Percentiles rank a stretch among this genome's conserved stretches.
Evolutionary conservation across 2,797 vertebrate genomes (phyloP).

Genomic region (Naso thynnoides): DNA sequence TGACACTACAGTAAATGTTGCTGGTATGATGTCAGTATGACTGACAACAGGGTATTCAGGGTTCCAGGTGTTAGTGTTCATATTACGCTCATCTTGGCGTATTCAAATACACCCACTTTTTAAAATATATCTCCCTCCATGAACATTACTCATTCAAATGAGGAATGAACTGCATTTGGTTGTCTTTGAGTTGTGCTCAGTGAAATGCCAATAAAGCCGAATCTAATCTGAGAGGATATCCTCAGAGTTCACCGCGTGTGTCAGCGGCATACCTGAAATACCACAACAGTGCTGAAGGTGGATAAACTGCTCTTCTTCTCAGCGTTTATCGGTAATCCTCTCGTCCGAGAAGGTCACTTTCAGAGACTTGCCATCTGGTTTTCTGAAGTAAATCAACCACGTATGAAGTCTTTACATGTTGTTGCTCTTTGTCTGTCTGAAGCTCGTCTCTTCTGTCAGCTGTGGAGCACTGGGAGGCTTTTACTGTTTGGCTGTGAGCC

Average conservation of each 20-base stretch:
- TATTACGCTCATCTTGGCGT: no score
- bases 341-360: conserved; percentile 21
- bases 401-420: background rate
- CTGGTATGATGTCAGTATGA: no score
- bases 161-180: no score
- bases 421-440: background rate
- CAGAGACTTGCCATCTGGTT: background rate
- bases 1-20: no score
- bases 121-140: no score
- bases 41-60: no score
- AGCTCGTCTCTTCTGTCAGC: conserved; percentile 11
- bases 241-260: conserved; percentile 26
- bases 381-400: background rate
- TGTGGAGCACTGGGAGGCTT: conserved; percentile 28
- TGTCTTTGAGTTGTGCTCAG: no score
- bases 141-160: no score
- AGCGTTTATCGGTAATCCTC: conserved; percentile 30
- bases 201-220: no score
- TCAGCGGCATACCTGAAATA: conserved; percentile 42
- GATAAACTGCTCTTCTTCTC: conserved; percentile 11
- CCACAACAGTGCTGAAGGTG: conserved; percentile 51
- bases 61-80: no score
- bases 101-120: no score
- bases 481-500: conserved; percentile 50
- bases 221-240: conserved; percentile 36